Base-by-base conservation (phyloP, 2,888 invertebrate genomes). In the Agrotis ipsilon region DNA sequence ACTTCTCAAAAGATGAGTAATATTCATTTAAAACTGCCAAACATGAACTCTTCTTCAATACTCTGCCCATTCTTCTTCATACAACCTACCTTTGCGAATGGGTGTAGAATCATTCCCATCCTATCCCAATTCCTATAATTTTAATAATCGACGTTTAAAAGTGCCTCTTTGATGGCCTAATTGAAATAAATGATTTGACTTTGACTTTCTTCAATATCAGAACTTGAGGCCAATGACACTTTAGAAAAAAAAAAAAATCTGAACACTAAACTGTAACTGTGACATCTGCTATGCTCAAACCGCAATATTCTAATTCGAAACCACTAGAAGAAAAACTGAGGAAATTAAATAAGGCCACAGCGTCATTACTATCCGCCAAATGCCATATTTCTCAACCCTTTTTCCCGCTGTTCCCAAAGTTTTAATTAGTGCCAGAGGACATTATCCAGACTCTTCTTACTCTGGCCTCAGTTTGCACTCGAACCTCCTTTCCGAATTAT, bases 341-440 rank as follows among this genome's bases (percentile, higher is more conserved):
- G 85, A 88, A 92, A 93, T 94, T 94, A 93, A 92, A 92, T 87
- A 91, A 90, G 90, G 89, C 92, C 92, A 87, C 92, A 86, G 88
- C 83, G 90, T 89, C 92, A 94, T 95, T 94, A 93, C 93, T 94
- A 95, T 93, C 91, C 91, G 85, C 89, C 89, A 89, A 93, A 93
- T 87, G 94, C 93, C 89, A 94, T 94, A 94, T 94, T 95, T 94
- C 92, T 93, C 90, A 93, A 94, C 93, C 95, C 94, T 93, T 95
- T 95, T 95, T 92, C 93, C 89, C 91, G 90, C 89, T 88, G 91
- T 92, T 92, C 86, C 87, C 89, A 93, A 95, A 96, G 94, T 96
- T 96, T 96, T 95, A 96, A 95, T 96, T 95, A 95, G 94, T 94
- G 94, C 94, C 95, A 92, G 93, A 94, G 94, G 95, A 96, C 94